A percentile compares a stretch with the other conserved stretches of the same genome.
phyloP scores from a whole-genome alignment of 2,888 invertebrate genomes.

The Gastracanthus pulcherrimus region DNA sequence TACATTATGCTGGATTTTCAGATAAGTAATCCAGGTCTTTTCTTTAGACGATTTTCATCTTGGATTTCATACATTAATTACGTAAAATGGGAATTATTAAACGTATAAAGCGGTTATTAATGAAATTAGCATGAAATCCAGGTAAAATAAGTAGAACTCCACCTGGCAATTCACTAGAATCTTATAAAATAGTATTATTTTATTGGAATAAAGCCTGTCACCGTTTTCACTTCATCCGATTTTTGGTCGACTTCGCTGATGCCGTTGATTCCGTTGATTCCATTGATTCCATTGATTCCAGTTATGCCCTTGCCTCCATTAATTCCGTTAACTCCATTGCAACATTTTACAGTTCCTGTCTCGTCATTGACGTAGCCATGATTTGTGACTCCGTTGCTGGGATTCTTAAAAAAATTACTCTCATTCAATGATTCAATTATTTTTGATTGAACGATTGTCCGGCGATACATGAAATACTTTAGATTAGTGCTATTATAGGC shows the following conservation, averaged over 20 bases:
- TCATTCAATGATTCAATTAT: background rate
- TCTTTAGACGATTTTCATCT: too few species aligned
- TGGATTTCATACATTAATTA: too few species aligned
- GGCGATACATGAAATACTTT: too few species aligned
- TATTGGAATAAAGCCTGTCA: background rate
- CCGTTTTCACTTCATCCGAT: background rate
- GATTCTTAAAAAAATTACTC: background rate
- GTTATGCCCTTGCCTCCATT: too few species aligned
- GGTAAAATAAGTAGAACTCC: too few species aligned
- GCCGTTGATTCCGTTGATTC: background rate
- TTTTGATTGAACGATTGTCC: background rate
- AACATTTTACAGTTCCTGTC: background rate
- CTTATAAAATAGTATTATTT: background rate
- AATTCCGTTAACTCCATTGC: background rate
- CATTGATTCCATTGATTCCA: background rate
- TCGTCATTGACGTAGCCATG: background rate
- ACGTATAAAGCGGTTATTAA: too few species aligned
- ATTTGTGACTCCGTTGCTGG: background rate
- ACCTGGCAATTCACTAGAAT: too few species aligned
- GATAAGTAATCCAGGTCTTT: too few species aligned
- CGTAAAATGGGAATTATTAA: too few species aligned
- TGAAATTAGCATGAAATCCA: too few species aligned
- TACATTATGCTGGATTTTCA: too few species aligned
- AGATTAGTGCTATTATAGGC: too few species aligned
- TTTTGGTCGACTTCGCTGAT: background rate